Conservation (phyloP, 2,797 vertebrate genomes). For the Menidia menidia region DNA sequence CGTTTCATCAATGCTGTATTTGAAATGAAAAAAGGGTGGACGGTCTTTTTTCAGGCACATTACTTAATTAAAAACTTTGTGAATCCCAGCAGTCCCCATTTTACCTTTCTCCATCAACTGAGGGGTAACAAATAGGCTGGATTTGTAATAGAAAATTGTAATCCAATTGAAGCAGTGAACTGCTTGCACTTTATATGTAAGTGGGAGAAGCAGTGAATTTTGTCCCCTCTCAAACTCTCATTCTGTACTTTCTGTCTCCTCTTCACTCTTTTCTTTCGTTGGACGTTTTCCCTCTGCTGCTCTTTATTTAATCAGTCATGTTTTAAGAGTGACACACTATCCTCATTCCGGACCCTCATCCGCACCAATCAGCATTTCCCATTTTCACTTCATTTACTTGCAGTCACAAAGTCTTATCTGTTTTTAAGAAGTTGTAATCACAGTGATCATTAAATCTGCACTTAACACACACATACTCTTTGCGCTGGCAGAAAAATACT, state of each 20-base stretch:
- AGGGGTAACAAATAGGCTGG: slow-evolving; percentile 26
- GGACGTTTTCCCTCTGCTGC: slow-evolving; percentile 18
- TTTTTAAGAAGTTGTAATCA: slow-evolving; percentile 59
- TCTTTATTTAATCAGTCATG: slow-evolving; percentile 59
- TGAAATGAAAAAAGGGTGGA: slow-evolving; percentile 22
- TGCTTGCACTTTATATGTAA: slow-evolving; percentile 48
- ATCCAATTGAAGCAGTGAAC: slow-evolving; percentile 51
- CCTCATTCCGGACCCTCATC: slow-evolving; percentile 37
- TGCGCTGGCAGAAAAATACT: slow-evolving; percentile 2
- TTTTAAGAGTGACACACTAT: slow-evolving; percentile 50
- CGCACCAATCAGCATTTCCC: slow-evolving; percentile 46
- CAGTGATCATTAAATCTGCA: slow-evolving; percentile 41
- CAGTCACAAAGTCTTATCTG: slow-evolving; percentile 53
- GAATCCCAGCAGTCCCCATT: too few relatives aligned
- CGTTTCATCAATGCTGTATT: not conserved
- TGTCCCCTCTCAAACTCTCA: slow-evolving; percentile 46
- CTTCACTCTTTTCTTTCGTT: slow-evolving; percentile 40
- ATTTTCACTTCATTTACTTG: slow-evolving; percentile 57
- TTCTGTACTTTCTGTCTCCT: slow-evolving; percentile 12
- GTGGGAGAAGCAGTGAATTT: slow-evolving; percentile 73
- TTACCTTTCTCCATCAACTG: slow-evolving; percentile 39
- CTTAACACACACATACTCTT: slow-evolving; percentile 10
- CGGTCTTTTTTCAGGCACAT: slow-evolving; percentile 45
- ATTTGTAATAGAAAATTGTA: slow-evolving; percentile 45
- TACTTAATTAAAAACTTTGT: slow-evolving; percentile 23